phyloP scores from a whole-genome alignment of 2,797 vertebrate species.

The Myiothlypis coronata region DNA sequence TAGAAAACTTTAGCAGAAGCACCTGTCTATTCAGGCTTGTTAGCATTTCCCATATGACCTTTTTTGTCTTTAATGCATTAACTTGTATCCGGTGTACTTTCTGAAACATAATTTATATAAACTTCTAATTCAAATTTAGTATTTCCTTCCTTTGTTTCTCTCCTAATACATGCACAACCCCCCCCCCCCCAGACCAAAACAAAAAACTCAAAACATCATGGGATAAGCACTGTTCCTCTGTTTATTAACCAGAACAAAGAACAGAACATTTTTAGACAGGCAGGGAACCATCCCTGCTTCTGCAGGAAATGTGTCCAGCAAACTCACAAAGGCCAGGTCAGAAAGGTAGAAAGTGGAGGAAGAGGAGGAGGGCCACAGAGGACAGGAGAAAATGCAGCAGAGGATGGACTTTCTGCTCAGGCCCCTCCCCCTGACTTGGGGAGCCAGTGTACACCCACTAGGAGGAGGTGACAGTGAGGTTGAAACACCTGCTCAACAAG shows the following conservation, averaged over 20 bases:
- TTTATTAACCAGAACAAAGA: conserved; percentile 31
- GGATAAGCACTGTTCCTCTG: not conserved
- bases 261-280: not conserved
- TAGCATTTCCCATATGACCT: not conserved
- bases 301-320: not conserved
- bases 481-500: not conserved
- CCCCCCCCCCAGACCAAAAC: not conserved
- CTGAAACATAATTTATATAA: conserved; percentile 27
- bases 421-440: not conserved
- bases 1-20: not conserved
- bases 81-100: conserved; percentile 37
- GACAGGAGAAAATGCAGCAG: not conserved
- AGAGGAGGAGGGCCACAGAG: not conserved
- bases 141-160: conserved; percentile 41
- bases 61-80: not conserved
- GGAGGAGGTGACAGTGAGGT: not conserved
- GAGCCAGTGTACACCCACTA: not conserved
- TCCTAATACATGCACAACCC: not conserved
- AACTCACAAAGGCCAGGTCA: not conserved
- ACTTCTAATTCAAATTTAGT: not conserved
- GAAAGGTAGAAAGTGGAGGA: not conserved
- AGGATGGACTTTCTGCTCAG: not conserved
- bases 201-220: not conserved
- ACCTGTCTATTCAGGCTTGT: not conserved
- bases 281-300: not conserved